Evolutionary conservation across 2,888 invertebrate species (phyloP), one percentile per base, ranked within the genome.

Genomic region (Bhutanitis thaidina): DNA sequence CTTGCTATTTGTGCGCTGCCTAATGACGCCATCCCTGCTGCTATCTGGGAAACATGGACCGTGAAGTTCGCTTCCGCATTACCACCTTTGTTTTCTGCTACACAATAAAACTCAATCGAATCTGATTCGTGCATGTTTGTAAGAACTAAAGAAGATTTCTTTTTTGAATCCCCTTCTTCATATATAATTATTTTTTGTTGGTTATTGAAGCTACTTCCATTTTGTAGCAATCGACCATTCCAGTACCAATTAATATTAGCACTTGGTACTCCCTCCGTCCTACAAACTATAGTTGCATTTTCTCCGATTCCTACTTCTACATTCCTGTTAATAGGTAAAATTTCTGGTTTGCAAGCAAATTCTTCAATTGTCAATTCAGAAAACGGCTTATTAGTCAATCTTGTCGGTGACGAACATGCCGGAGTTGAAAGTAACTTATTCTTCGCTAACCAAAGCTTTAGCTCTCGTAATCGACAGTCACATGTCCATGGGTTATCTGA

Each of bases 401-500:
- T 88, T 50, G 92, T 91, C 0, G 96, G 95, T 2, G 93, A 93
- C 14, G 92, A 91, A 69, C 97, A 97, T 16, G 93, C 82, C 0
- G 97, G 96, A 5, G 95, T 93, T 46, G 95, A 93, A n/a, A 94
- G 91, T 62, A 94, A 92, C 71, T 95, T 95, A 61, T 94, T 92
- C 66, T 93, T 93, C 44, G 93, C 92, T 57, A 97, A 83, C 96
- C 96, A 97, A 64, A 94, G 90, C 73, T 96, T 95, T 53, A 96
- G 92, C 53, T 94, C 94, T 43, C 96, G 90, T 52, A 97, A 77
- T 16, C 95, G 93, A 69, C 97, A 97, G 71, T 97, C 96, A 72
- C 97, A 97, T 55, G 93, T 92, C 97, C 96, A 97, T 0, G 95
- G 96, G 79, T 97, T 97, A 59, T 95, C 95, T 58, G 96, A 95